phyloP scores from a whole-genome alignment of 2,888 invertebrate genomes.

The Hermaeophaga mercurialis region DNA sequence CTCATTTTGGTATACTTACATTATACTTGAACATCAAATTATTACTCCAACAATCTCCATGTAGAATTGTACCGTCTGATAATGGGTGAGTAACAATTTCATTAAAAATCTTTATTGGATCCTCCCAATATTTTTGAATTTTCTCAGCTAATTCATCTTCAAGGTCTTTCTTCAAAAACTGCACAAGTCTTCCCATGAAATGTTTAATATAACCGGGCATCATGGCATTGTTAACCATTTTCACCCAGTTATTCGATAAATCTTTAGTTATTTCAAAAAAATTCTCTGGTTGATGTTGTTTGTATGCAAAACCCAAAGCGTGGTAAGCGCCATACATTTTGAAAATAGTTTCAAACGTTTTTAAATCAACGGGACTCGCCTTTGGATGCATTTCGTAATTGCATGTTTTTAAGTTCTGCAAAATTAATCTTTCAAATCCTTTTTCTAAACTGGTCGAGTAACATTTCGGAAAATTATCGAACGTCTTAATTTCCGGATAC shows the following conservation, averaged over 20 bases:
- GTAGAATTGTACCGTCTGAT: constrained; percentile 25
- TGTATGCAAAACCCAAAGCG: not conserved
- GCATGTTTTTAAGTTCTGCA: constrained; percentile 7
- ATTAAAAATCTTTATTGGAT: not conserved
- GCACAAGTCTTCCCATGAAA: not conserved
- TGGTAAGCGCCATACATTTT: constrained; percentile 35
- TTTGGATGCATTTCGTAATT: constrained; percentile 6
- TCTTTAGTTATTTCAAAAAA: not conserved
- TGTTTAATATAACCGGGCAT: not conserved
- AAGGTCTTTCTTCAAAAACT: not conserved
- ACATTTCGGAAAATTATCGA: constrained; percentile 4
- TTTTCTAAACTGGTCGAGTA: not conserved
- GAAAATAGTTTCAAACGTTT: constrained; percentile 35
- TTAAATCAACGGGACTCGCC: constrained; percentile 27
- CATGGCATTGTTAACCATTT: not conserved
- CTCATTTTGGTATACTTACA: no score
- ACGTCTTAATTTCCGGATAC: not conserved
- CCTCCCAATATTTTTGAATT: constrained; percentile 1
- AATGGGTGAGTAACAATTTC: not conserved
- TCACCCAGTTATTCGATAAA: not conserved
- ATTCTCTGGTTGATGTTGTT: not conserved
- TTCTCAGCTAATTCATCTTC: constrained; percentile 8
- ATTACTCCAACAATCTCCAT: constrained; percentile 46
- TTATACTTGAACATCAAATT: constrained; percentile 48
- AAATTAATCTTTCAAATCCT: not conserved